Conservation (phyloP, 2,113 vertebrate species). For the Trichechus manatus region DNA sequence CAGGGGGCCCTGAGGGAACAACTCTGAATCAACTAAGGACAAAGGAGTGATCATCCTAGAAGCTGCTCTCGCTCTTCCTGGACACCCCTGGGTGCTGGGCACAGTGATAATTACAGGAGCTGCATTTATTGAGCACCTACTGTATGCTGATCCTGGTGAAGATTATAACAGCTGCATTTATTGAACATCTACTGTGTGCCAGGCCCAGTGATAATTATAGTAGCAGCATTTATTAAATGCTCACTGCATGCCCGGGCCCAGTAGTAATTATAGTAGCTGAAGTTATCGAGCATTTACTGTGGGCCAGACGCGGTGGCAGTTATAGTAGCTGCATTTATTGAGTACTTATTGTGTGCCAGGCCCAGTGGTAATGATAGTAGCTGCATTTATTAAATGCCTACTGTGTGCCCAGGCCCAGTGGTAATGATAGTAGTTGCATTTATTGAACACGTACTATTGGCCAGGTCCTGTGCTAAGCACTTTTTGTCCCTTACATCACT, state of each 20-base stretch:
- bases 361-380: not conserved
- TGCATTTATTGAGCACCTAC: not conserved
- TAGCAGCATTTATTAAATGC: not conserved
- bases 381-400: not conserved
- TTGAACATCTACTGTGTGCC: not conserved
- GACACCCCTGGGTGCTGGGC: not conserved
- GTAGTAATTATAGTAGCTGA: not conserved
- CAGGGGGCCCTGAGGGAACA: not conserved
- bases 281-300: not conserved
- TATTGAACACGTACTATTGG: not conserved
- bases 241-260: accelerated
- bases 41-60: not conserved
- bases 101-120: not conserved
- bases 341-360: no score
- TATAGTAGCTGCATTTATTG: not conserved
- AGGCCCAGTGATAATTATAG: not conserved
- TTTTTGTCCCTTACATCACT: not conserved
- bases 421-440: not conserved
- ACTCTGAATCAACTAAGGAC: not conserved
- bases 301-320: not conserved
- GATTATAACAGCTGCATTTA: not conserved
- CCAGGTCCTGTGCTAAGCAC: not conserved
- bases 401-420: not conserved
- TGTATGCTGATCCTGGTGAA: not conserved
- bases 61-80: not conserved